A percentile compares a stretch with the other conserved stretches of the same genome.
Evolutionary conservation across 2,888 invertebrate genomes (phyloP).

Genomic region (Platerodrilus igneus): DNA sequence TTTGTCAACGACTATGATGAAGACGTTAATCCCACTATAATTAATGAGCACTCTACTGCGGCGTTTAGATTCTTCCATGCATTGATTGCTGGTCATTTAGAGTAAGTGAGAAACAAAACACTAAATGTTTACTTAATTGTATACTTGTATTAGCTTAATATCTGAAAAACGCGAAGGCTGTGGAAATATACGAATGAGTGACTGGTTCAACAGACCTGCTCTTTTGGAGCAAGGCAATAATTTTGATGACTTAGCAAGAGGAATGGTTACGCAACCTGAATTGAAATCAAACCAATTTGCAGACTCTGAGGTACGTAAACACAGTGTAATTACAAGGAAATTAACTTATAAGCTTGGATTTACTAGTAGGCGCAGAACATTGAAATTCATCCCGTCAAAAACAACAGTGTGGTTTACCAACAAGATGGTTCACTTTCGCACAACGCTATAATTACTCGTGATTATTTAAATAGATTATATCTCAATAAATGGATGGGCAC

Average conservation of each 20-base stretch:
- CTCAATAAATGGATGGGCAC: no score
- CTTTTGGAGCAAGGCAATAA: constrained; percentile 60
- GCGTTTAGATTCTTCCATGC: constrained; percentile 73
- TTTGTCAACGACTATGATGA: constrained; percentile 66
- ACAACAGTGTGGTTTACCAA: no score
- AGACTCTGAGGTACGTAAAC: constrained; percentile 61
- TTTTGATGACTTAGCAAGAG: constrained; percentile 70
- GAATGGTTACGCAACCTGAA: constrained; percentile 72
- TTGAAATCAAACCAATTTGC: constrained; percentile 73
- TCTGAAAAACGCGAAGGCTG: constrained; percentile 54
- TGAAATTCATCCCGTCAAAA: no score
- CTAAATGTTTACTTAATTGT: background rate
- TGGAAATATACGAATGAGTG: constrained; percentile 61
- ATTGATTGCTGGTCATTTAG: constrained; percentile 62
- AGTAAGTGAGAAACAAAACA: constrained; percentile 52
- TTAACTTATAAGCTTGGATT: background rate
- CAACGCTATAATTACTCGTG: no score
- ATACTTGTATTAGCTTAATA: constrained; percentile 51
- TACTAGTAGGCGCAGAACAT: no score
- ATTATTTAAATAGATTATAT: no score
- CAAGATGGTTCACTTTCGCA: no score
- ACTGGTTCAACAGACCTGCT: constrained; percentile 65
- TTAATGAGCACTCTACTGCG: constrained; percentile 68
- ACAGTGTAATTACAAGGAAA: background rate
- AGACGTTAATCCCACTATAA: constrained; percentile 58